Evolutionary conservation across 1,140 invertebrate species (phyloP).

Genomic region (Panulirus ornatus): DNA sequence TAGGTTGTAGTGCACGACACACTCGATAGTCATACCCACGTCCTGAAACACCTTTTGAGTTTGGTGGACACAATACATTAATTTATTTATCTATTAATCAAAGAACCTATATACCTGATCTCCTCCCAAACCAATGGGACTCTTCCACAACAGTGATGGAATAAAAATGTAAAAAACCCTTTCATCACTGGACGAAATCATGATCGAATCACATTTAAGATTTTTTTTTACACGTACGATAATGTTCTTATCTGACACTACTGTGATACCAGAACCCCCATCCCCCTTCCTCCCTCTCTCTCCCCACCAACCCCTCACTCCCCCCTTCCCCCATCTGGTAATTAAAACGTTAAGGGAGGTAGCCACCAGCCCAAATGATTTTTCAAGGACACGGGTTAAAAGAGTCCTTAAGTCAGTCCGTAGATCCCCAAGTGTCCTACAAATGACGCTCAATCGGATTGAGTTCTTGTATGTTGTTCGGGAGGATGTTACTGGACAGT

Average conservation of each 20-base stretch:
- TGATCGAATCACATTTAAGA: no score
- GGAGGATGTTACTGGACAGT: conserved; percentile 61
- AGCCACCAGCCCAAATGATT: conserved; percentile 22
- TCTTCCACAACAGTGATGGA: not conserved
- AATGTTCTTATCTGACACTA: no score
- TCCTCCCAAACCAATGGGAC: not conserved
- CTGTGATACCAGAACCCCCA: no score
- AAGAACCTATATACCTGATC: not conserved
- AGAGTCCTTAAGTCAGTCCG: conserved; percentile 52
- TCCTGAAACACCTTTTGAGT: conserved; percentile 40
- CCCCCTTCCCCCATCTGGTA: no score
- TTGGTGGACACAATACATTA: no score
- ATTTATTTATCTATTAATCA: no score
- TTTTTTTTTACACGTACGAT: no score
- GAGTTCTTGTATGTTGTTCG: conserved; percentile 45
- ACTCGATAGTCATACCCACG: conserved; percentile 7
- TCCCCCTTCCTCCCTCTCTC: no score
- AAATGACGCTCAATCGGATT: conserved; percentile 50
- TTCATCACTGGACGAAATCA: no score
- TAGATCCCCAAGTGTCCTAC: conserved; percentile 48
- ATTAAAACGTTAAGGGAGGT: no score
- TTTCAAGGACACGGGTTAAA: conserved; percentile 5
- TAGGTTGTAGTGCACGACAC: conserved; percentile 58
- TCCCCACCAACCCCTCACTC: no score
- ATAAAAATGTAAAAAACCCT: no score